Evolutionary conservation across 2,888 invertebrate genomes (phyloP).

Genomic region (Cephus pulcher): DNA sequence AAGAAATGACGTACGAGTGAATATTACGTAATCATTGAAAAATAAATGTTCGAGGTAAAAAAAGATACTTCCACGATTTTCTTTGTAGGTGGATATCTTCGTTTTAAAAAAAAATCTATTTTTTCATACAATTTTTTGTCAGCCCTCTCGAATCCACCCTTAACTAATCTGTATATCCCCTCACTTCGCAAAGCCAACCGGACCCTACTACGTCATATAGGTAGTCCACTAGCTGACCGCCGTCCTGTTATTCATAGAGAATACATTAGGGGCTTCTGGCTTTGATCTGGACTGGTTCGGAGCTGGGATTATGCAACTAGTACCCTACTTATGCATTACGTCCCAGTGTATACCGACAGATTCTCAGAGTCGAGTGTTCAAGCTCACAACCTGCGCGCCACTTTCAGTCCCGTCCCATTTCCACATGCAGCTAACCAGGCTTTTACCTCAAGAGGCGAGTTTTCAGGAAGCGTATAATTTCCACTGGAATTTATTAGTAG

Average conservation of each 20-base stretch:
- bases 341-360: background rate
- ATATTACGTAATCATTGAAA: background rate
- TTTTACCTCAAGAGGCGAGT: background rate
- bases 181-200: background rate
- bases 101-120: background rate
- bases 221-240: background rate
- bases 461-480: background rate
- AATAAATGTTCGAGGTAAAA: too few species aligned
- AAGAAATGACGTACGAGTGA: background rate
- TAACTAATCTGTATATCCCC: background rate
- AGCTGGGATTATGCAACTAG: conserved; percentile 51
- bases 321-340: background rate
- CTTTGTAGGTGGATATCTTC: too few species aligned
- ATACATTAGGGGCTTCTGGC: conserved; percentile 54
- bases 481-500: background rate
- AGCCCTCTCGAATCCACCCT: background rate
- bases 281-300: conserved; percentile 55
- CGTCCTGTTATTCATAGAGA: conserved; percentile 57
- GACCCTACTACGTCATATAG: background rate
- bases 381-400: background rate
- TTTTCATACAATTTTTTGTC: background rate
- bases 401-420: background rate
- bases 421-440: background rate
- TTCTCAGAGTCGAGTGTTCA: background rate
- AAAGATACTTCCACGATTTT: too few species aligned